Base-by-base conservation (phyloP, 2,113 vertebrate genomes). In the Ranitomeya variabilis region DNA sequence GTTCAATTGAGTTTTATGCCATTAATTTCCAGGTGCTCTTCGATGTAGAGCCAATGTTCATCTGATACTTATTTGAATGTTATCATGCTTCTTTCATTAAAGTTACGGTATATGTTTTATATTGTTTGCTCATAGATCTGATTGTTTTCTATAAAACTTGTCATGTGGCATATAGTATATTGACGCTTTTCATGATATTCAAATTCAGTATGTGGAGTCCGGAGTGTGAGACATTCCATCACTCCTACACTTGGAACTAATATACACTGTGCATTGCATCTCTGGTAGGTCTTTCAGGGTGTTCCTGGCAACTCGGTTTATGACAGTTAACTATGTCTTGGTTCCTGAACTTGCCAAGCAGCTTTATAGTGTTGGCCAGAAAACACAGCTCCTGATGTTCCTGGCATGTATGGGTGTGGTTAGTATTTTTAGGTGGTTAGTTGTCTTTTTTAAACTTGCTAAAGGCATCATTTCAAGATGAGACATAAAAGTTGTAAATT, bases 301-400 rank as follows among this genome's bases (percentile, higher is more conserved):
- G 81, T 83, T 83, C 81, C 45, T 83, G 81, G 81, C 81, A 83
- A 64, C 64, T 69, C 13, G 23, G 0, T 83, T 83, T 67, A 83
- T 54, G 64, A 67, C 81, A 67, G 81, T 67, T 69, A 37, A 54
- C 81, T 83, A 69, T 62, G 37, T 83, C 16, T 66, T 45, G 23
- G 52, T 69, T 62, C 62, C 81, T 69, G 37, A 83, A 69, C 37
- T 23, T 67, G 51, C 80, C 80, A 81, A 62, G 57, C 57, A 21
- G 62, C 81, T 69, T 83, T 67, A 54, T 45, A 83, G 45, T 52
- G 64, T 67, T 83, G 81, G 81, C 81, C 45, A 83, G 81, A 83
- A 83, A 23, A 83, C 57, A 81, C 64, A 83, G 62, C 37, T n/a
- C 62, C 45, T 69, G 45, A 51, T 83, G 64, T 83, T 83, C 64